Percentiles rank a stretch among this genome's conserved stretches.
Evolutionary conservation across 35 echinoderm and acorn worm species (phyloP).

Genomic region (Amphiura filiformis): DNA sequence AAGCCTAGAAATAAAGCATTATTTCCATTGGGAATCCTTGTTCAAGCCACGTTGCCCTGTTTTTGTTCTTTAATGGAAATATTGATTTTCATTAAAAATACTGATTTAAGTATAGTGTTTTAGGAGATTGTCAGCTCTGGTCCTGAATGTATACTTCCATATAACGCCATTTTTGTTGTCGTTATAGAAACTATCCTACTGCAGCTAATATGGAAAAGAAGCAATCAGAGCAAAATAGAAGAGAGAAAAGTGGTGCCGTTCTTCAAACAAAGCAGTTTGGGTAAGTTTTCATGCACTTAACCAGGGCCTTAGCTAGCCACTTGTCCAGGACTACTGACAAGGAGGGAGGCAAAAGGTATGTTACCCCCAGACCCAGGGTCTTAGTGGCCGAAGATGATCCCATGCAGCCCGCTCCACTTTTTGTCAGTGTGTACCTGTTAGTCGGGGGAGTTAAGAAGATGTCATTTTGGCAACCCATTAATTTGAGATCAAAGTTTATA

Average conservation of each 20-base stretch:
- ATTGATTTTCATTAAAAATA: neutral
- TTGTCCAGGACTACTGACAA: no score
- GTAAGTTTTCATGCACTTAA: conserved; percentile 22
- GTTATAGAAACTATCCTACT: conserved; percentile 43
- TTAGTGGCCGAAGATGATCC: no score
- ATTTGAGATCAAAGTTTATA: no score
- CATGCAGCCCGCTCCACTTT: no score
- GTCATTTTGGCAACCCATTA: no score
- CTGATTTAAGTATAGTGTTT: neutral
- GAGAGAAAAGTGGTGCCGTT: conserved; percentile 22
- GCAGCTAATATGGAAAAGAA: conserved; percentile 54
- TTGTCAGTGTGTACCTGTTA: no score
- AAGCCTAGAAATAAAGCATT: no score
- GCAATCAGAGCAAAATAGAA: neutral
- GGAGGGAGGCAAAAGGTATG: no score
- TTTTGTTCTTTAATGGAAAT: neutral
- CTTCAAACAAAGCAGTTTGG: conserved; percentile 56
- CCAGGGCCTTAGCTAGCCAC: no score
- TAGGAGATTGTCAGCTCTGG: neutral
- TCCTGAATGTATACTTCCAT: neutral
- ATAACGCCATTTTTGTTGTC: neutral
- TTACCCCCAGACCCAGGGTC: no score
- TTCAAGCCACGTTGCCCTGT: neutral
- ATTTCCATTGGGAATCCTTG: no score
- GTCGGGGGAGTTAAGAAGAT: no score